phyloP scores from a whole-genome alignment of 2,797 vertebrate species.

The Vipera latastei region DNA sequence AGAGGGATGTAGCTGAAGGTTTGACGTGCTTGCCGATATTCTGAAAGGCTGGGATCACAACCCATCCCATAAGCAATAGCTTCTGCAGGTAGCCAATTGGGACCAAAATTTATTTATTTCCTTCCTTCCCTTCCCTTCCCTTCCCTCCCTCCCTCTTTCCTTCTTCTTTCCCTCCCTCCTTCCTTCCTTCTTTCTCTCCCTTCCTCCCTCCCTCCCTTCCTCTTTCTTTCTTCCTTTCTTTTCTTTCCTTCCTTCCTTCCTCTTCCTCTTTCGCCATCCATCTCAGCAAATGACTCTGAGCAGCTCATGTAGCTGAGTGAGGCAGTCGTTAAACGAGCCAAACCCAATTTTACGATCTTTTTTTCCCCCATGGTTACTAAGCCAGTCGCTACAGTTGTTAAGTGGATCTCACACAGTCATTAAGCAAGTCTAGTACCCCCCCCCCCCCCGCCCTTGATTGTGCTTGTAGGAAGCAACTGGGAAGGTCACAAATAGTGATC shows the following conservation, averaged over 20 bases:
- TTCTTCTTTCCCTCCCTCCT: too few relatives aligned
- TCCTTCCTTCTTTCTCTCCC: too few relatives aligned
- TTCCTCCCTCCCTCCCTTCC: accelerated
- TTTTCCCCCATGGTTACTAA: background rate
- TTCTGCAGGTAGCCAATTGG: background rate
- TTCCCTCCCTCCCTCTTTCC: accelerated
- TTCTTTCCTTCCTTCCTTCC: too few relatives aligned
- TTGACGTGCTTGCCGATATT: background rate
- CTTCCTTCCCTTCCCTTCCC: too few relatives aligned
- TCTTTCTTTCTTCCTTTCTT: too few relatives aligned
- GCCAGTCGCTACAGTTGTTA: background rate
- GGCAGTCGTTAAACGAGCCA: background rate
- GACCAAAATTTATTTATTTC: background rate
- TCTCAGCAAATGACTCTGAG: background rate
- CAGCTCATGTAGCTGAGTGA: background rate
- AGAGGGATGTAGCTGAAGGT: background rate
- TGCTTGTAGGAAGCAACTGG: background rate
- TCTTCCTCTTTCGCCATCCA: background rate
- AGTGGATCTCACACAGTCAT: background rate
- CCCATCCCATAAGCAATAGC: background rate
- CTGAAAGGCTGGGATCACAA: background rate
- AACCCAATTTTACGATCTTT: background rate
- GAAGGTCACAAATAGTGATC: background rate
- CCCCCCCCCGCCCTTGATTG: background rate
- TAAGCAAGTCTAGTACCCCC: background rate